Evolutionary conservation across 2,888 invertebrate species (phyloP), one percentile per base, ranked within the genome.

Genomic region (Dasysyrphus tricinctus): DNA sequence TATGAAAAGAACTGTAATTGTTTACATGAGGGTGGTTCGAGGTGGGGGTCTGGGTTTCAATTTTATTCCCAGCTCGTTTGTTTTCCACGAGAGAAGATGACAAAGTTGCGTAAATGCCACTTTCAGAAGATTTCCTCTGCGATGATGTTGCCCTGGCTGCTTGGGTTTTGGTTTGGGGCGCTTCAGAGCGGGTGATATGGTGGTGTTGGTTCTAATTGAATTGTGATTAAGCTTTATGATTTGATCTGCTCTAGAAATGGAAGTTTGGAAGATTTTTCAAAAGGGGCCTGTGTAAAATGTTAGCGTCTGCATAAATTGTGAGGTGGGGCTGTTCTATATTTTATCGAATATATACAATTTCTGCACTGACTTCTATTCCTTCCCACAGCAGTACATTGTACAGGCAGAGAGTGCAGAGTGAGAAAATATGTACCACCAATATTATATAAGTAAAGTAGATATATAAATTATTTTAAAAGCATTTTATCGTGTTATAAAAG

Each of bases 21-120:
- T 54, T 65, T 44, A 69, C 32, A 51, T 44, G 72, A 32, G 12
- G 65, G n/a, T n/a, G n/a, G n/a, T n/a, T n/a, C n/a, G n/a, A n/a
- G n/a, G n/a, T n/a, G n/a, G 59, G 80, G 11, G 16, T 3, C 32
- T 8, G 32, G n/a, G 3, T 77, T 76, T 56, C 74, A 81, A 74
- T 81, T 77, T 78, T 70, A 81, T 81, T 65, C 74, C 81, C 85
- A 85, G 80, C 67, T 85, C 80, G 67, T 76, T 80, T 76, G 76
- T 79, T 75, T 56, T 67, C 49, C 70, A 32, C 9, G 59, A 51
- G 24, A 61, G 42, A 42, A 61, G 69, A 86, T 78, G 85, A 86
- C 81, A 86, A 86, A 78, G 85, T 81, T 86, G 78, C 81, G 81
- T 86, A 81, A 86, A 86, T 86, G 81, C 81, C 85, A 74, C 85